Conservation (phyloP, 2,888 invertebrate genomes). For the Belgica antarctica region DNA sequence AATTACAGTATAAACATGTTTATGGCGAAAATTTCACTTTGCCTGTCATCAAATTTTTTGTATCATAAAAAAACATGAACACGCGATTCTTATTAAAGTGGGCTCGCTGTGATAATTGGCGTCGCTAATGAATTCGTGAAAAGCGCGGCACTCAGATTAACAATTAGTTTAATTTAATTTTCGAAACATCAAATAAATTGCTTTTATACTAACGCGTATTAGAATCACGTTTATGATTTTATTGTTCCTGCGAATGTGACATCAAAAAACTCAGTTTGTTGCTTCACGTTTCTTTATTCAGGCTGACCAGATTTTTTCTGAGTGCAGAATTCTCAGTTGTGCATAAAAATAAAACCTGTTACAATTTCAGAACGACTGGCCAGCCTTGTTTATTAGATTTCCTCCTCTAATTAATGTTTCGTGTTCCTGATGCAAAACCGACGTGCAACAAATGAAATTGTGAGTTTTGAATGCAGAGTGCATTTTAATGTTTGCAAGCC, state of each 20-base stretch:
- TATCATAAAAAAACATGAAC: not conserved
- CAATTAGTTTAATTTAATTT: constrained; percentile 21
- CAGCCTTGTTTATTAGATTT: not conserved
- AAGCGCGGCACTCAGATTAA: not conserved
- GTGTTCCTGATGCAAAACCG: not conserved
- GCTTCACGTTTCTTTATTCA: not conserved
- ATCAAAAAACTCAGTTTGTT: constrained; percentile 1
- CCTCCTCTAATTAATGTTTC: not conserved
- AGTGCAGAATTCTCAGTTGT: too few relatives aligned
- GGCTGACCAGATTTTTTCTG: too few relatives aligned
- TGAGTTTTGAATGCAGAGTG: not conserved
- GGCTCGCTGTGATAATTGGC: not conserved
- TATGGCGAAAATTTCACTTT: not conserved
- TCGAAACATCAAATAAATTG: not conserved
- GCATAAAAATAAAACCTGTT: too few relatives aligned
- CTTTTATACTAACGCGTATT: not conserved
- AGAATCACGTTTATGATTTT: not conserved
- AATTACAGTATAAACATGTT: not conserved
- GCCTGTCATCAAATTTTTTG: not conserved
- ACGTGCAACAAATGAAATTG: not conserved
- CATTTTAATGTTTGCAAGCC: not conserved
- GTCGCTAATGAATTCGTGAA: not conserved
- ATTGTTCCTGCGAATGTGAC: not conserved
- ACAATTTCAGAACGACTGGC: too few relatives aligned
- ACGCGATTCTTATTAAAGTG: not conserved